These are phyloP conservation scores for Cordilura impudica DNA, from an alignment of 2,888 invertebrate genomes.

Conservation along the genomic window DNA sequence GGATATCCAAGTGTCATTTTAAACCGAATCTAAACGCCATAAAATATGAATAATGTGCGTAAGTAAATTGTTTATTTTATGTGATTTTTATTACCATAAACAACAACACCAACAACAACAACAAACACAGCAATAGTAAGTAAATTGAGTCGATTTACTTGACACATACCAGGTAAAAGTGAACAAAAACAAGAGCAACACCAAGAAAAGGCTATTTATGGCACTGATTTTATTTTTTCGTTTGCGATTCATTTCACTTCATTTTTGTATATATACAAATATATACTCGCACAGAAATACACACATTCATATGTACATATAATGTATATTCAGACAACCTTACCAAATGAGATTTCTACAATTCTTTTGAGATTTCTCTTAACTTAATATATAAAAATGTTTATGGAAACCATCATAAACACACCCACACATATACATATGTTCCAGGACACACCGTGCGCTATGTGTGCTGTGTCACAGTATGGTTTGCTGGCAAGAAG, in stretches of 20 bases:
- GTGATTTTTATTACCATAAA: conserved; percentile 34
- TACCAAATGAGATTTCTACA: neutral
- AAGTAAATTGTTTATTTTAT: conserved; percentile 44
- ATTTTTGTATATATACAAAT: neutral
- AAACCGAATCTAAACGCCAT: conserved; percentile 35
- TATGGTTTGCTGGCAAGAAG: neutral
- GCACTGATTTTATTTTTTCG: neutral
- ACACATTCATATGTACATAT: too few species aligned
- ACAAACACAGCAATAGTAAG: neutral
- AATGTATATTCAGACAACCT: neutral
- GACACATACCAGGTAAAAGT: neutral
- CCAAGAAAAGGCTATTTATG: conserved; percentile 14
- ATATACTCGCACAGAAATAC: too few species aligned
- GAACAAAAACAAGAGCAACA: neutral
- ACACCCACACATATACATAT: neutral
- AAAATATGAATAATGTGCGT: conserved; percentile 32
- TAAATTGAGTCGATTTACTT: neutral
- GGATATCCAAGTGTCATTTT: conserved; percentile 34
- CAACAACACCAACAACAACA: neutral
- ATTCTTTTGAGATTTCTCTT: conserved; percentile 22
- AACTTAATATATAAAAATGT: neutral
- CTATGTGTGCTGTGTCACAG: conserved; percentile 16
- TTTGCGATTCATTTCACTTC: conserved; percentile 20
- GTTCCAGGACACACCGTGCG: neutral
- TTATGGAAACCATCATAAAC: neutral